Conservation (phyloP, 1,140 invertebrate species). For the Lordiphosa clarofinis region DNA sequence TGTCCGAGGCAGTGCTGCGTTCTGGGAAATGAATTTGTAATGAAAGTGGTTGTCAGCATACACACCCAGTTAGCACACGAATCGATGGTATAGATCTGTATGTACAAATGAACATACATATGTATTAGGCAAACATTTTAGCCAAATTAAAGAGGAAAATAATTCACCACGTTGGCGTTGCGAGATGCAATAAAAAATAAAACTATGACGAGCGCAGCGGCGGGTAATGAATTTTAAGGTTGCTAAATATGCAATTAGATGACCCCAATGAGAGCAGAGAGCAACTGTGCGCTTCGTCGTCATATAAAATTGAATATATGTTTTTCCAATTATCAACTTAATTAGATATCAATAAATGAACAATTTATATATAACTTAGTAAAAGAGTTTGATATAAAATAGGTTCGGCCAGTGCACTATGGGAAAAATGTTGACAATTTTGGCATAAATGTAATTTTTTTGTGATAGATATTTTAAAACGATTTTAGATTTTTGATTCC, state of each 20-base stretch:
- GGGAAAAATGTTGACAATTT: too few relatives aligned
- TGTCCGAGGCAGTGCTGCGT: constrained; percentile 13
- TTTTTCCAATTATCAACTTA: too few relatives aligned
- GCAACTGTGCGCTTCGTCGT: neutral
- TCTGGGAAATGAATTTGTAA: constrained; percentile 70
- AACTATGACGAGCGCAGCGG: neutral
- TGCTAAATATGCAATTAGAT: neutral
- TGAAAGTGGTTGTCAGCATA: constrained; percentile 54
- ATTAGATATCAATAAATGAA: too few relatives aligned
- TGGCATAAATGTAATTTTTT: too few relatives aligned
- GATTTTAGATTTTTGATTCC: too few relatives aligned
- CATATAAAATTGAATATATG: neutral
- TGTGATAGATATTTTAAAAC: too few relatives aligned
- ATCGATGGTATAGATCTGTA: constrained; percentile 11
- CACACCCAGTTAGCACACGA: constrained; percentile 10
- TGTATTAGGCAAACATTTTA: constrained; percentile 22
- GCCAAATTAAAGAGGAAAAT: constrained; percentile 46
- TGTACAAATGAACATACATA: constrained; percentile 8
- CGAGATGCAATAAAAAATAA: constrained; percentile 10
- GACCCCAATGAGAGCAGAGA: too few relatives aligned
- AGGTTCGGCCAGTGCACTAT: too few relatives aligned
- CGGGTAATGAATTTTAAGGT: neutral
- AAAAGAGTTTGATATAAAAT: too few relatives aligned
- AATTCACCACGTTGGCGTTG: constrained; percentile 26
- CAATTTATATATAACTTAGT: too few relatives aligned